phyloP scores from a whole-genome alignment of 2,888 invertebrate species.

The Thereva unica region DNA sequence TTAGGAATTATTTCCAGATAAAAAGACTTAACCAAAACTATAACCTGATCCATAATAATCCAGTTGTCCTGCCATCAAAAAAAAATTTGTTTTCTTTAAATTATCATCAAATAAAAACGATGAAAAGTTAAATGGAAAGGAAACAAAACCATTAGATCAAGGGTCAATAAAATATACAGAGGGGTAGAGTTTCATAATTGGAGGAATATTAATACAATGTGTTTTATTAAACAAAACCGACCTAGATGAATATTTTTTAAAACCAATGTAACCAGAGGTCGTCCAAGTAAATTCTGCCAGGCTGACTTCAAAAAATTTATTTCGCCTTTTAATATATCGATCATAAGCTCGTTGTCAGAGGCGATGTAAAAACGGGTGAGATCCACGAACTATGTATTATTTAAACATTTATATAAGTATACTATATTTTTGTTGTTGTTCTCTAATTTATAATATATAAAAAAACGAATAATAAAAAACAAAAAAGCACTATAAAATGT shows the following conservation, averaged over 20 bases:
- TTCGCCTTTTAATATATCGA: constrained; percentile 96
- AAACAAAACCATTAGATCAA: neutral
- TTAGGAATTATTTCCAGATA: no score
- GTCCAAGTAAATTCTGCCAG: constrained; percentile 97
- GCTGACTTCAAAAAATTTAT: constrained; percentile 97
- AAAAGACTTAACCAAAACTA: no score
- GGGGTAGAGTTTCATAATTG: neutral
- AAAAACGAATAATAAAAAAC: neutral
- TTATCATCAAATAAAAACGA: neutral
- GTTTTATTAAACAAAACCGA: constrained; percentile 55
- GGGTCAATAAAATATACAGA: neutral
- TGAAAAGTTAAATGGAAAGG: constrained; percentile 7
- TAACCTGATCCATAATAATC: no score
- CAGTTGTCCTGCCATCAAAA: no score
- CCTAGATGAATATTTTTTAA: constrained; percentile 89
- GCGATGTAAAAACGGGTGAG: constrained; percentile 97
- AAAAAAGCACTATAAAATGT: neutral
- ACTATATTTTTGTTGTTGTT: neutral
- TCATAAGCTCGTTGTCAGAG: constrained; percentile 96
- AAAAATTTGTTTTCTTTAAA: neutral
- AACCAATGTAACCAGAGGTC: constrained; percentile 91
- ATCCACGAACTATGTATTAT: constrained; percentile 84
- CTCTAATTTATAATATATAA: neutral
- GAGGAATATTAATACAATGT: neutral
- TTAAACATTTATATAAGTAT: constrained; percentile 11